Conservation (phyloP, 1,140 invertebrate genomes). For the Cheumatopsyche charites region DNA sequence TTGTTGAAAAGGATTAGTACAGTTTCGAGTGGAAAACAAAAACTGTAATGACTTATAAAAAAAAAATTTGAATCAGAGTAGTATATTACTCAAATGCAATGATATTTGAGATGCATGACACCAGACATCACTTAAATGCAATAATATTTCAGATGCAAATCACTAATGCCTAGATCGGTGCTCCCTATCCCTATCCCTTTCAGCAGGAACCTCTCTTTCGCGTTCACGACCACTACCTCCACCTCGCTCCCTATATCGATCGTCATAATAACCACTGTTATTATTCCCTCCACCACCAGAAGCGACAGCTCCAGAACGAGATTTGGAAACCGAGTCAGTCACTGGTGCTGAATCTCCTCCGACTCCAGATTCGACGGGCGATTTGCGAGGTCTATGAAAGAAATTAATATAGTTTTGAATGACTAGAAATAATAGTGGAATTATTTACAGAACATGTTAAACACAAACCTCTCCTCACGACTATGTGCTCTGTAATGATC, state of each 20-base stretch:
- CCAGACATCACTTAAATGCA: too few relatives aligned
- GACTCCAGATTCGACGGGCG: slow-evolving; percentile 59
- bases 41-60: too few relatives aligned
- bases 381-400: slow-evolving; percentile 65
- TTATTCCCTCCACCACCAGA: slow-evolving; percentile 58
- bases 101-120: too few relatives aligned
- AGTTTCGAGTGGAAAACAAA: too few relatives aligned
- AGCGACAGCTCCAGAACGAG: slow-evolving; percentile 61
- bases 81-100: too few relatives aligned
- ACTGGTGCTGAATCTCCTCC: slow-evolving; percentile 55
- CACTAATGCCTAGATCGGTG: slow-evolving; percentile 74
- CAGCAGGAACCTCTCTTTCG: slow-evolving; percentile 64
- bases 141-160: too few relatives aligned
- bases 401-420: slow-evolving; percentile 19
- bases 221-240: slow-evolving; percentile 70
- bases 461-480: slow-evolving; percentile 72
- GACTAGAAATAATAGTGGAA: neutral
- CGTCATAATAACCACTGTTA: slow-evolving; percentile 78
- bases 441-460: neutral
- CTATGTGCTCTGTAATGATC: slow-evolving; percentile 67
- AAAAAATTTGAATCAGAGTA: too few relatives aligned
- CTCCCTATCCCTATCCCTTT: slow-evolving; percentile 71
- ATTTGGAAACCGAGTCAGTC: slow-evolving; percentile 62
- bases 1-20: too few relatives aligned
- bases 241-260: slow-evolving; percentile 76